Base-by-base conservation (phyloP, 2,113 vertebrate genomes). In the Ictalurus punctatus region DNA sequence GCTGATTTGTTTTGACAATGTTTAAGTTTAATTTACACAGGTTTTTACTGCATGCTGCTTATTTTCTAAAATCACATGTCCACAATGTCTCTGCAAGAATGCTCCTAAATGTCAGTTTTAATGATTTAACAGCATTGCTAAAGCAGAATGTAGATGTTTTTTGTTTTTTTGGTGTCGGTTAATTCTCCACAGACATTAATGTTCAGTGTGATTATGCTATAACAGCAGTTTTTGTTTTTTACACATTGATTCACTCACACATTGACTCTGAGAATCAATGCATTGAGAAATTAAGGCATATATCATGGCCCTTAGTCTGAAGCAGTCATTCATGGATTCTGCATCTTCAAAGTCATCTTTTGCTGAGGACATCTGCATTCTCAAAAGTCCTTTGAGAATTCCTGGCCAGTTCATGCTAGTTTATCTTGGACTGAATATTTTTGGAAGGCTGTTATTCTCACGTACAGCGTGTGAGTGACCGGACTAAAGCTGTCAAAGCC, bases 381-480 rank as follows among this genome's bases (percentile, higher is more conserved):
- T 92, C 86, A 92, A 84, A 80, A 25, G 37, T 78, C 91, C 80
- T 84, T 25, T 37, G 90, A 89, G 91, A 88, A 79, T 79, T 21
- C 84, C 82, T 85, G 61, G 54, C 86, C 83, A n/a, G 83, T 48
- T 58, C 65, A 80, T 71, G 79, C 54, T 83, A 86, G 88, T 92
- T 92, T 92, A 84, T 92, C 88, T 92, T 90, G 91, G 91, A 84
- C 74, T 25, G 52, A 87, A 78, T 65, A 88, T 88, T 89, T 87
- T 80, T 87, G 87, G 83, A 91, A 90, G 87, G 82, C 61, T 89
- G 84, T 48, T 84, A 86, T 90, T 92, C 88, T 90, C 83, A 89
- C 84, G 87, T 89, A 90, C 86, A 82, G 85, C 34, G 91, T 92
- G 91, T 92, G 83, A 92, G 79, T 83, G 86, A 86, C 90, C 67